phyloP scores from a whole-genome alignment of 92 coral and sea anemone genomes.

The Paragorgia papillata region DNA sequence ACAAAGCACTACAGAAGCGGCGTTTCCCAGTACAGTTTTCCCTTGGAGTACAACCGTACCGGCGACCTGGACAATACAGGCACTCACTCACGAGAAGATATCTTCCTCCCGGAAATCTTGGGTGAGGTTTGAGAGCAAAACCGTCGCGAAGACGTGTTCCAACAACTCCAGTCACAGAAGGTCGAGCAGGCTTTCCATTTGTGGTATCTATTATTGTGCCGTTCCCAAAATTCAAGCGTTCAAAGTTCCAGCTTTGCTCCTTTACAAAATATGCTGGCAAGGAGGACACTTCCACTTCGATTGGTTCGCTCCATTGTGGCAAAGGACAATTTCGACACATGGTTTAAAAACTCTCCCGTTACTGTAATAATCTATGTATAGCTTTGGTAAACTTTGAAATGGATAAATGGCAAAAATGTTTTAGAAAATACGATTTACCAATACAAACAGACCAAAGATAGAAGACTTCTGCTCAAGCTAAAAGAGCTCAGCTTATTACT shows the following conservation, averaged over 20 bases:
- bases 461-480: too few relatives aligned
- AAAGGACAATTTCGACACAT: conserved; percentile 96
- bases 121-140: conserved; percentile 54
- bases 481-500: too few relatives aligned
- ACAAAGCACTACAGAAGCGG: conserved; percentile 87
- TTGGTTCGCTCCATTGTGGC: conserved; percentile 95
- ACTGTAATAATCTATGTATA: not conserved
- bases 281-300: conserved; percentile 73
- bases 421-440: not conserved
- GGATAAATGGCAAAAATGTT: not conserved
- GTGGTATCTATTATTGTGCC: conserved; percentile 83
- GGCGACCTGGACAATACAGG: conserved; percentile 90
- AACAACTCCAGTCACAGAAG: conserved; percentile 82
- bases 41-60: conserved; percentile 93
- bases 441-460: not conserved
- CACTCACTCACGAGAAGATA: conserved; percentile 96
- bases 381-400: too few relatives aligned
- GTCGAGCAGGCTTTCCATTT: conserved; percentile 83
- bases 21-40: conserved; percentile 92
- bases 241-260: conserved; percentile 97
- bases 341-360: not conserved
- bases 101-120: conserved; percentile 77
- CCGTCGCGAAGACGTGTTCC: conserved; percentile 87
- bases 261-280: conserved; percentile 83
- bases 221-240: conserved; percentile 88